A percentile compares a stretch with the other conserved stretches of the same genome.
These are phyloP conservation scores for Drosophila triauraria DNA, from an alignment of 1,140 invertebrate species.

Conservation along the genomic window DNA sequence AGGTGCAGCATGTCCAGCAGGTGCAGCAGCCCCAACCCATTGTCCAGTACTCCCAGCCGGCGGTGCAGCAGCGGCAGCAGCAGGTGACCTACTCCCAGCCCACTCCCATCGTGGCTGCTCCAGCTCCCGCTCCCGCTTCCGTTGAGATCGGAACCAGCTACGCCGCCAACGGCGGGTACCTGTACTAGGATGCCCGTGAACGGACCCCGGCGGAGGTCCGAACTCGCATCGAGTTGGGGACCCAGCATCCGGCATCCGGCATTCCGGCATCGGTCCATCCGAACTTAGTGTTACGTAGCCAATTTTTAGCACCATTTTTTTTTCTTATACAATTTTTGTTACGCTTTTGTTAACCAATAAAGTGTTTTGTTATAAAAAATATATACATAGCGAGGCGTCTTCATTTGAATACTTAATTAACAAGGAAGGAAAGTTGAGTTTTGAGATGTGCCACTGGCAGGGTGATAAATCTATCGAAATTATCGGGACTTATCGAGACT, in stretches of 20 bases:
- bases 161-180: conserved; percentile 69
- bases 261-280: conserved; percentile 22
- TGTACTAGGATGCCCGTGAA: conserved; percentile 73
- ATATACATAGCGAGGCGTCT: neutral
- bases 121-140: conserved; percentile 9
- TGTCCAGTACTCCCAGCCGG: conserved; percentile 31
- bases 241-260: conserved; percentile 4
- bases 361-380: conserved; percentile 25
- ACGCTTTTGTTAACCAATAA: conserved; percentile 36
- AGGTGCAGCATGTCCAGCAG: neutral
- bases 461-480: neutral
- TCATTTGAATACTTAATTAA: conserved; percentile 23
- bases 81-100: conserved; percentile 52
- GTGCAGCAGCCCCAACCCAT: conserved; percentile 29
- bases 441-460: conserved; percentile 3
- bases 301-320: conserved; percentile 68
- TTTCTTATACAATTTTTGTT: conserved; percentile 32
- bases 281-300: conserved; percentile 60
- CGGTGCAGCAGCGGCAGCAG: conserved; percentile 17
- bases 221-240: conserved; percentile 58
- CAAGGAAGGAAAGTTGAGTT: conserved; percentile 1
- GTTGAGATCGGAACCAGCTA: conserved; percentile 56
- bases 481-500: neutral
- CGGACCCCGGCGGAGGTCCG: conserved; percentile 47
- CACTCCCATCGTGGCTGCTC: conserved; percentile 1